phyloP scores from a whole-genome alignment of 2,888 invertebrate species.

The Fissipunctia ypsillon region DNA sequence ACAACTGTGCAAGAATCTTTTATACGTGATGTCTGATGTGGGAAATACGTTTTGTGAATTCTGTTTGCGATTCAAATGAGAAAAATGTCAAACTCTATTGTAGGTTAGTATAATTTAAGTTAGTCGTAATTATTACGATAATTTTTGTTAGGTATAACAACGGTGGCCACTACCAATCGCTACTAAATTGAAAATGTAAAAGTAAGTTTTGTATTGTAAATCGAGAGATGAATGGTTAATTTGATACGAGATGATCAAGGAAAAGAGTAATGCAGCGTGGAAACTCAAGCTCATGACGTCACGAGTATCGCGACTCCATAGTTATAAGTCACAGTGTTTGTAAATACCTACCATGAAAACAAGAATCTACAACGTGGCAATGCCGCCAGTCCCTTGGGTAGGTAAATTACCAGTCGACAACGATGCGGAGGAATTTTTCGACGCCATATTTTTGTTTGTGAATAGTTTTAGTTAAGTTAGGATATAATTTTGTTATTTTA shows the following conservation, averaged over 20 bases:
- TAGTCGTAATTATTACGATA: not conserved
- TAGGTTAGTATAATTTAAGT: not conserved
- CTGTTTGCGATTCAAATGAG: conserved; percentile 2
- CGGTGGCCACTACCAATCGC: not conserved
- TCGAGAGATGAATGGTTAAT: too few species aligned
- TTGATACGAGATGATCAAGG: too few species aligned
- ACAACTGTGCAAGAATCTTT: conserved; percentile 27
- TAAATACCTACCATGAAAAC: not conserved
- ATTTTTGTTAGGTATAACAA: too few species aligned
- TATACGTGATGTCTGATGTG: conserved; percentile 7
- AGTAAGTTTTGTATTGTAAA: not conserved
- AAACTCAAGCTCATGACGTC: conserved; percentile 8
- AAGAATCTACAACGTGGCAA: too few species aligned
- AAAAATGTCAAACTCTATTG: not conserved
- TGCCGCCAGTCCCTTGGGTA: too few species aligned
- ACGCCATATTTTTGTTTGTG: too few species aligned
- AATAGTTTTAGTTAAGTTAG: too few species aligned
- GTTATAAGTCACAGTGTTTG: not conserved
- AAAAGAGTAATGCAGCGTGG: not conserved
- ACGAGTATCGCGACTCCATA: conserved; percentile 7
- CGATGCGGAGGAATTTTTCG: too few species aligned
- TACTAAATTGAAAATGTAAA: not conserved
- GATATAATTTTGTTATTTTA: too few species aligned
- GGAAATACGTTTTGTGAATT: conserved; percentile 26
- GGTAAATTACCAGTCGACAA: too few species aligned